Base-by-base conservation (phyloP, 92 coral and sea anemone species). In the Epizoanthus illoricatus region DNA sequence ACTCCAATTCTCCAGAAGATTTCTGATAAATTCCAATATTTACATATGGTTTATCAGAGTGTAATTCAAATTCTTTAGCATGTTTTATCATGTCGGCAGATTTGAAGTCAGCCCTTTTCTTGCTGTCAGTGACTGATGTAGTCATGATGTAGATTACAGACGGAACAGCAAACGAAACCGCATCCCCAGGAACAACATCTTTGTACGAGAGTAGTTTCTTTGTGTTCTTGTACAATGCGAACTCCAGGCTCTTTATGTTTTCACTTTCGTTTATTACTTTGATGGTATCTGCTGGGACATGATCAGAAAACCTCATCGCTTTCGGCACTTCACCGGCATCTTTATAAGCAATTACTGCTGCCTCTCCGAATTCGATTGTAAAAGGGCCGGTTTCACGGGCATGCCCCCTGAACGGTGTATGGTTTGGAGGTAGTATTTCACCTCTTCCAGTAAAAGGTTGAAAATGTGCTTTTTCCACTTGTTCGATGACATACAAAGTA, bases 161-260 rank as follows among this genome's bases (percentile, higher is more conserved):
- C 23, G 33, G 71, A 66, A 66, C 45, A 33, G 43, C 11, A 66
- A 66, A 66, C 18, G 39, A 24, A 11, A 66, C 47, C 6, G 39
- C 72, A 18, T 33, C 18, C n/a, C 18, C 18, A 11, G 47, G 47
- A 33, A 0, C n/a, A 10, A 67, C 20, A 2, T 67, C 47, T 3
- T 67, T 67, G 72, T 67, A 67, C n/a, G 72, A 67, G 41, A 67
- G 21, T 13, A 67, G 47, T 67, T 67, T 67, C 20, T 41, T 19
- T 33, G 15, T 43, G 6, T 67, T 67, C 72, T 67, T 67, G 72
- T 36, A 67, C 21, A 67, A 67, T 7, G 72, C 72, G 41, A 67
- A 36, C 21, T 67, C 72, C 5, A 67, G 20, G 15, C 19, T 41
- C 28, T 11, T 67, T 36, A 67, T 19, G 24, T 67, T 67, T 36